These are phyloP conservation scores for Suncus etruscus DNA, from an alignment of 2,113 vertebrate genomes.

Conservation along the genomic window DNA sequence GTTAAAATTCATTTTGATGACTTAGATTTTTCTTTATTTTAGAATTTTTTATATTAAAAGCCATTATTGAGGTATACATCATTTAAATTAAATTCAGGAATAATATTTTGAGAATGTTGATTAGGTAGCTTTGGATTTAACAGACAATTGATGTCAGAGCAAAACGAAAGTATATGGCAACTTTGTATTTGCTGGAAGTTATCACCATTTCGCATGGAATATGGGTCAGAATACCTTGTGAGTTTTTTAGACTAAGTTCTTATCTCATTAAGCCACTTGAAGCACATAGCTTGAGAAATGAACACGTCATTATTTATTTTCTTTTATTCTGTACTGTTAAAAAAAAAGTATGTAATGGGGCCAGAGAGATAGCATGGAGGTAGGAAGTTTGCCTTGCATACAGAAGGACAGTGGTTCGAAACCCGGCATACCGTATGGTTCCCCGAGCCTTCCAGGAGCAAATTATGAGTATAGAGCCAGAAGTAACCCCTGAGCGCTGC, in stretches of 20 bases:
- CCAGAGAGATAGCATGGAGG: too few species aligned
- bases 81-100: conserved; percentile 45
- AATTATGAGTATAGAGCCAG: neutral
- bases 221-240: conserved; percentile 29
- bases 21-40: conserved; percentile 44
- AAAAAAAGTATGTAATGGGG: neutral
- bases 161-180: conserved; percentile 18
- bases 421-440: too few species aligned
- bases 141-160: conserved; percentile 22
- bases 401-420: too few species aligned
- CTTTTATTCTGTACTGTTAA: conserved; percentile 21
- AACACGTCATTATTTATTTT: conserved; percentile 14
- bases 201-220: conserved; percentile 16
- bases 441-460: neutral
- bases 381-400: too few species aligned
- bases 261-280: conserved; percentile 32
- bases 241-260: conserved; percentile 39
- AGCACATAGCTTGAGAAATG: neutral
- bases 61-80: conserved; percentile 1
- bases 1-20: conserved; percentile 29
- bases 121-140: conserved; percentile 30
- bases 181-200: conserved; percentile 44
- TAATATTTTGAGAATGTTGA: conserved; percentile 43
- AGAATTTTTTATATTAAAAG: conserved; percentile 55
- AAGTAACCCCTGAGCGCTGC: too few species aligned